Conservation (phyloP, 1,140 invertebrate genomes). For the Aethina tumida region DNA sequence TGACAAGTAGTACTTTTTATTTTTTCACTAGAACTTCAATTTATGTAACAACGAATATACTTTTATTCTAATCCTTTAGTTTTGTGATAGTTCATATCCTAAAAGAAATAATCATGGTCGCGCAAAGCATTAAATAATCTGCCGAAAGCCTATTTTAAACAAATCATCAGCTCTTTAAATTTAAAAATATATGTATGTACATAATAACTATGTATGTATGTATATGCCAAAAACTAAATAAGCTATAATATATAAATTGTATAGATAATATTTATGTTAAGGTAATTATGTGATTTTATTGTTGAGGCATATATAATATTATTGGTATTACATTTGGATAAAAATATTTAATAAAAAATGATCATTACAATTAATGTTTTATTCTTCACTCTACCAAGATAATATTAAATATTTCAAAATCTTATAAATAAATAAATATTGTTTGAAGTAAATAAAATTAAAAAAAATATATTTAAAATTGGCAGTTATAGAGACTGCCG, state of each 20-base stretch:
- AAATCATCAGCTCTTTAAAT: slow-evolving; percentile 17
- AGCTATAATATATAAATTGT: slow-evolving; percentile 15
- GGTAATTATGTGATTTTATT: slow-evolving; percentile 18
- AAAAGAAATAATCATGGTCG: no score
- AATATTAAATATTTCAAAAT: not conserved
- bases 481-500: no score
- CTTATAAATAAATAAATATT: not conserved
- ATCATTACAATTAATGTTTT: not conserved
- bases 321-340: slow-evolving; percentile 20
- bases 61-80: no score
- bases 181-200: slow-evolving; percentile 12
- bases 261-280: slow-evolving; percentile 19
- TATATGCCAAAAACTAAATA: slow-evolving; percentile 17
- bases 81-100: no score
- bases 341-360: slow-evolving; percentile 18
- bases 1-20: no score
- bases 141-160: slow-evolving; percentile 14
- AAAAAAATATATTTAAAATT: no score
- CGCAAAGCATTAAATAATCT: slow-evolving; percentile 9
- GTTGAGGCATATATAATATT: slow-evolving; percentile 18
- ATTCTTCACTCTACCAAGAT: not conserved
- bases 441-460: slow-evolving; percentile 1
- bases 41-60: no score
- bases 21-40: no score
- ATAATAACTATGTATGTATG: no score